Base-by-base conservation (phyloP, 2,113 vertebrate species). In the Neoarius graeffei region DNA sequence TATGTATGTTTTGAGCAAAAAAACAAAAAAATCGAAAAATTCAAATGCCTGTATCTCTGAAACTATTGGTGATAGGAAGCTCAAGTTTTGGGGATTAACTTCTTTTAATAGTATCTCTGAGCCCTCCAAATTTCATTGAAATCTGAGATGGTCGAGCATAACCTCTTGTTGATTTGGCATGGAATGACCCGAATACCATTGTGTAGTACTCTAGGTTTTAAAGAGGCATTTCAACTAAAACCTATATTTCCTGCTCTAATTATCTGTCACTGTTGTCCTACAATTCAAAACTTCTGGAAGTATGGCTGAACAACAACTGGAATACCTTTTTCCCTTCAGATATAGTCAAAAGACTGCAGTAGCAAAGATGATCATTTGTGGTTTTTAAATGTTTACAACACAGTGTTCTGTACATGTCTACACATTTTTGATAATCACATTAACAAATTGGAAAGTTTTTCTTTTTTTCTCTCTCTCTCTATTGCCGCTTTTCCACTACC, bases 161-260 rank as follows among this genome's bases (percentile, higher is more conserved):
- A n/a, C n/a, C n/a, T n/a, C n/a, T n/a, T n/a, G n/a, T n/a, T n/a
- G n/a, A n/a, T n/a, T n/a, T n/a, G n/a, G n/a, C n/a, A n/a, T n/a
- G n/a, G n/a, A n/a, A n/a, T n/a, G n/a, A n/a, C n/a, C n/a, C n/a
- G n/a, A 5, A 27, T 79, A 7, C 6, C 50, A 56, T 1, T 30
- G n/a, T 59, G 14, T 19, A 80, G 25, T 80, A 27, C 52, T 30
- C 52, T 57, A 30, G 52, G 15, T 5, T 27, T 56, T 80, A 30
- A 80, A 56, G 52, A 56, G 52, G 25, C 4, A 59, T 81, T 81
- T 81, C 27, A 59, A 35, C 2, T 19, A 20, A 35, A 57, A 30
- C 15, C 79, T 81, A 59, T 81, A 81, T 81, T 81, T 35, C 56
- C 25, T 79, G 76, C 25, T 17, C 25, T 77, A 79, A 79, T 79